A percentile compares a stretch with the other conserved stretches of the same genome.
Evolutionary conservation across 2,113 vertebrate species (phyloP).

Genomic region (Pedionomus torquatus): DNA sequence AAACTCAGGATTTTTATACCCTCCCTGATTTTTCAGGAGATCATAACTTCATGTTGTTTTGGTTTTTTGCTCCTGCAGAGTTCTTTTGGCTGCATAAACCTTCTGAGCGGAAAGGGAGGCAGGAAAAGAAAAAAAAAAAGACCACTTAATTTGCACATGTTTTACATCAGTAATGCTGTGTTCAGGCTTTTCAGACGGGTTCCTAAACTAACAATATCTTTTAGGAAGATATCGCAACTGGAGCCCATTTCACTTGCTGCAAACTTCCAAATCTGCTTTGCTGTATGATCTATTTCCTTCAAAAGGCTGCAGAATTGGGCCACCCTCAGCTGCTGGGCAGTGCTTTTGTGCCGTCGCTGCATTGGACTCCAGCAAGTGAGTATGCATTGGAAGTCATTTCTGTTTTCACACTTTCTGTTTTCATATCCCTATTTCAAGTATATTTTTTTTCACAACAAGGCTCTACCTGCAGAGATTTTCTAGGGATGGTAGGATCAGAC

Average conservation of each 20-base stretch:
- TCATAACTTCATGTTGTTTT: not conserved
- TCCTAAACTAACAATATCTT: not conserved
- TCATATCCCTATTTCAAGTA: not conserved
- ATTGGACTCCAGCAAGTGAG: not conserved
- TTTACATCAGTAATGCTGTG: not conserved
- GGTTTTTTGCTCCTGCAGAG: not conserved
- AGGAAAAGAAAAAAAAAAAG: not conserved
- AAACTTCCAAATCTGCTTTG: not conserved
- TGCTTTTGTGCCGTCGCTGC: not conserved
- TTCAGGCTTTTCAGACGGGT: not conserved
- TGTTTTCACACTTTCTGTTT: not conserved
- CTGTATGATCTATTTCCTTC: not conserved
- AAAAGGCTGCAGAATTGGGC: not conserved
- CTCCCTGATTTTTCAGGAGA: not conserved
- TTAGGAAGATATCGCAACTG: not conserved
- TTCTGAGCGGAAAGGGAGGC: not conserved
- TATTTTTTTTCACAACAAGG: not conserved
- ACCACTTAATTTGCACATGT: not conserved
- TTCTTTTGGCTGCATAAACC: not conserved
- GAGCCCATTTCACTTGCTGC: not conserved
- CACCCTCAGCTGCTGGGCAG: not conserved
- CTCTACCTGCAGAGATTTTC: not conserved
- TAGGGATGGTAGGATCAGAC: not conserved
- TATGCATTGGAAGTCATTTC: not conserved
- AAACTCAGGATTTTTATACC: not conserved